phyloP scores from a whole-genome alignment of 2,888 invertebrate species.

The Anticlea derivata region DNA sequence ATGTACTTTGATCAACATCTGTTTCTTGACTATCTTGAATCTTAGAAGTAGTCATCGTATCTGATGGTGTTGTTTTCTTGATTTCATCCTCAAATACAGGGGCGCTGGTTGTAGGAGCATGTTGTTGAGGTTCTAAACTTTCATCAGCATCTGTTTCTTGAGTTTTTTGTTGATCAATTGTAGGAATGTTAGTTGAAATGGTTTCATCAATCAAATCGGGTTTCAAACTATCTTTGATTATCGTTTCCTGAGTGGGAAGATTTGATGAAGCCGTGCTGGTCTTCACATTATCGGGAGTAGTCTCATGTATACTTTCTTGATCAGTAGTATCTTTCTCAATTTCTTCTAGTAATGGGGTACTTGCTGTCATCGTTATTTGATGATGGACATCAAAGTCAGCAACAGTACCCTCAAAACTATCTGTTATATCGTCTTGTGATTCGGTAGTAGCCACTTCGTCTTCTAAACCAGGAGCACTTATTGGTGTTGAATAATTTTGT shows the following conservation, averaged over 20 bases:
- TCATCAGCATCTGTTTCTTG: slow-evolving; percentile 4
- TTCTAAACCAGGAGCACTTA: slow-evolving; percentile 29
- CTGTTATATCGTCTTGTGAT: slow-evolving; percentile 17
- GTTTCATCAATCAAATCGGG: slow-evolving; percentile 21
- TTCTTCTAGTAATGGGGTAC: slow-evolving; percentile 40
- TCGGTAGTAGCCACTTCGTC: slow-evolving; percentile 35
- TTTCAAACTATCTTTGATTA: slow-evolving; percentile 9
- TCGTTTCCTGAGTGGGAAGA: slow-evolving; percentile 7
- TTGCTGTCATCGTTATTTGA: slow-evolving; percentile 27
- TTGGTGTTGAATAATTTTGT: slow-evolving; percentile 22
- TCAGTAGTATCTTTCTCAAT: slow-evolving; percentile 38
- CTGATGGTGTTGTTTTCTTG: slow-evolving; percentile 3
- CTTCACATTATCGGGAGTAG: slow-evolving; percentile 11
- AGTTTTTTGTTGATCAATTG: slow-evolving; percentile 3
- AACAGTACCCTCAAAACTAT: slow-evolving; percentile 18
- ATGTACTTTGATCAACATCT: not conserved
- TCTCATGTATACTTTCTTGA: slow-evolving; percentile 17
- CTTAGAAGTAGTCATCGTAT: not conserved
- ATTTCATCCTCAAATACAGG: slow-evolving; percentile 15
- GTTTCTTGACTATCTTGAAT: not conserved
- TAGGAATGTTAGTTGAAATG: slow-evolving; percentile 16
- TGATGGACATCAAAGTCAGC: slow-evolving; percentile 17
- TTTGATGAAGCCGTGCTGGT: slow-evolving; percentile 17
- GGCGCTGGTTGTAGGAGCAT: slow-evolving; percentile 11
- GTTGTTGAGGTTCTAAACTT: slow-evolving; percentile 2